Evolutionary conservation across 2,888 invertebrate species (phyloP).

Genomic region (Rotaria magnacalcarata): DNA sequence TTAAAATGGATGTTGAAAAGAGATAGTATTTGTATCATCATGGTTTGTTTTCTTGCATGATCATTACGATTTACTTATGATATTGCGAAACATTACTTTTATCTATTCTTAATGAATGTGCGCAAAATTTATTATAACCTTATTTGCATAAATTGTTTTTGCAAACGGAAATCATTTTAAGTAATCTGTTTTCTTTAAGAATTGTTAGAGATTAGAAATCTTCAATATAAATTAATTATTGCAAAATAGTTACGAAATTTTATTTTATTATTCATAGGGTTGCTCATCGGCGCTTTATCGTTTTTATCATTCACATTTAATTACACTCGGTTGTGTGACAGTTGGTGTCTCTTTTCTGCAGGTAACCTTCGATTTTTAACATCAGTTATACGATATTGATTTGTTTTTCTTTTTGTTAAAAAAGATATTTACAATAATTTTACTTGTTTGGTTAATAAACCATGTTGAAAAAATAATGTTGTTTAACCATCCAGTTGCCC

Average conservation of each 20-base stretch:
- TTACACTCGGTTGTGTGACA: neutral
- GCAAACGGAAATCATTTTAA: too few relatives aligned
- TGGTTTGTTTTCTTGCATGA: too few relatives aligned
- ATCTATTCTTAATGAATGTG: too few relatives aligned
- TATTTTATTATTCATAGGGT: neutral
- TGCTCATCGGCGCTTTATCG: neutral
- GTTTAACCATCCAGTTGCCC: neutral
- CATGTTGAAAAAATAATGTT: neutral
- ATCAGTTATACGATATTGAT: neutral
- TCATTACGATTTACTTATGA: too few relatives aligned
- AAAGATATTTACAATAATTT: neutral
- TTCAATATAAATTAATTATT: too few relatives aligned
- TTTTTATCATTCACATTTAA: slow-evolving; percentile 1
- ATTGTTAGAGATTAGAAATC: too few relatives aligned
- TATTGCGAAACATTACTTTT: too few relatives aligned
- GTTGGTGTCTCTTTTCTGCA: neutral
- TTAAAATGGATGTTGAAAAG: too few relatives aligned
- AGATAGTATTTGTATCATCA: too few relatives aligned
- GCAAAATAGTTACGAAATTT: neutral
- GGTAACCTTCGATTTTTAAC: neutral
- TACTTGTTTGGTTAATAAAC: slow-evolving; percentile 5
- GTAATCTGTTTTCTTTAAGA: too few relatives aligned
- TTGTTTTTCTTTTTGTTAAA: neutral
- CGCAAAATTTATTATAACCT: too few relatives aligned
- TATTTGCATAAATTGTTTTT: too few relatives aligned